These are phyloP conservation scores for Venturia canescens DNA, from an alignment of 1,140 invertebrate genomes.

Conservation along the genomic window DNA sequence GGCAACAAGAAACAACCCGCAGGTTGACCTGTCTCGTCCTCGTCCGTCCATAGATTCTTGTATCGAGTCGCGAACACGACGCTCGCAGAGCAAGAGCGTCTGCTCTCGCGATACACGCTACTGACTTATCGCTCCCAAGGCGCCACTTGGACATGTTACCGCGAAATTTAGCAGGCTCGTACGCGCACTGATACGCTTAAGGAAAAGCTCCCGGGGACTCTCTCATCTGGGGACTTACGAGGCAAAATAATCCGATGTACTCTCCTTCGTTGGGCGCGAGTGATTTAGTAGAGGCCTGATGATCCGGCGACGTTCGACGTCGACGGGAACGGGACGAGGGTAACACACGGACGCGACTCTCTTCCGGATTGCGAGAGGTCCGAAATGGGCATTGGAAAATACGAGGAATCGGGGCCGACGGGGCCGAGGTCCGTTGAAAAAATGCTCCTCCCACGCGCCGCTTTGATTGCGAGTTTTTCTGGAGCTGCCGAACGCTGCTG, in stretches of 20 bases:
- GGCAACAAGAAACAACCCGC: neutral
- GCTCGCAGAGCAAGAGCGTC: neutral
- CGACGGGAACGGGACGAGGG: slow-evolving; percentile 27
- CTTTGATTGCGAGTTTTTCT: neutral
- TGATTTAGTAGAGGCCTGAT: slow-evolving; percentile 45
- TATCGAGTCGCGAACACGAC: neutral
- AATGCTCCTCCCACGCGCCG: too few species aligned
- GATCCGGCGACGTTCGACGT: slow-evolving; percentile 40
- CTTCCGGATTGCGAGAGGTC: slow-evolving; percentile 36
- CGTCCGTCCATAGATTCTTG: neutral
- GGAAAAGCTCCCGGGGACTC: slow-evolving; percentile 28
- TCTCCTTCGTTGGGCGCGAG: slow-evolving; percentile 33
- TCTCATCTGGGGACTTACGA: slow-evolving; percentile 13
- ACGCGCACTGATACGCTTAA: neutral
- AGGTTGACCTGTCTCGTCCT: neutral
- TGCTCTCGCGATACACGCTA: neutral
- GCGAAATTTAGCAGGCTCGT: slow-evolving; percentile 33
- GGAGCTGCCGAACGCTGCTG: neutral
- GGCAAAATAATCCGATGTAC: slow-evolving; percentile 27
- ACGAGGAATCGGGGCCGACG: neutral
- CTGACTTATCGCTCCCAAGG: slow-evolving; percentile 45
- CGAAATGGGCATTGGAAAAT: neutral
- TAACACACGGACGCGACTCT: slow-evolving; percentile 20
- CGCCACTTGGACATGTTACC: slow-evolving; percentile 44
- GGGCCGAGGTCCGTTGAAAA: neutral